A percentile compares a stretch with the other conserved stretches of the same genome.
Evolutionary conservation across 2,113 vertebrate species (phyloP).

Genomic region (Oryzias javanicus): DNA sequence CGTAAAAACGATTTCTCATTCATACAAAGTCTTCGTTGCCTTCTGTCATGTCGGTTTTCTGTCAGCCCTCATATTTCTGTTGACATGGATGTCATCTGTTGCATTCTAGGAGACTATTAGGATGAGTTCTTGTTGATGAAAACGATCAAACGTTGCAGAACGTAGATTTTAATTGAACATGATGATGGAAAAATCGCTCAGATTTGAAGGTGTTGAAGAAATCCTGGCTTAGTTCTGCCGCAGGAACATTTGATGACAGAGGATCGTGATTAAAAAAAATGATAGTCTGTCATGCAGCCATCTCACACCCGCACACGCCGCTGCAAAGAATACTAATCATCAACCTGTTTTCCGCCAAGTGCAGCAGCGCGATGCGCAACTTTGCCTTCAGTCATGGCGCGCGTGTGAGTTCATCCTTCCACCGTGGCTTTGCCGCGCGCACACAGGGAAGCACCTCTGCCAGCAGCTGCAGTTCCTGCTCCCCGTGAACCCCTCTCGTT

Average conservation of each 20-base stretch:
- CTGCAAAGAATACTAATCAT: constrained; percentile 64
- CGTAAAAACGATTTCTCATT: no score
- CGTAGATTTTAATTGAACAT: no score
- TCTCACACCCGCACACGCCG: constrained; percentile 14
- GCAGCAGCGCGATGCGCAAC: constrained; percentile 59
- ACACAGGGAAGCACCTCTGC: constrained; percentile 2
- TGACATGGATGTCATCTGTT: no score
- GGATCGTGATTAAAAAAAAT: constrained; percentile 20
- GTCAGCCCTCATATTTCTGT: no score
- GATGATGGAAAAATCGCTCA: not conserved
- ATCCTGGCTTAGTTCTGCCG: constrained; percentile 1
- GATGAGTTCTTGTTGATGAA: no score
- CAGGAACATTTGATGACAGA: constrained; percentile 11
- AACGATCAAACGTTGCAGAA: no score
- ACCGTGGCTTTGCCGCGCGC: constrained; percentile 9
- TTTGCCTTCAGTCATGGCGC: constrained; percentile 26
- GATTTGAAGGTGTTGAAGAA: constrained; percentile 5
- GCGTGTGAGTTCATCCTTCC: constrained; percentile 8
- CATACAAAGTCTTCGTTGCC: no score
- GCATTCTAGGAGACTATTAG: no score
- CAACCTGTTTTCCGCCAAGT: constrained; percentile 66
- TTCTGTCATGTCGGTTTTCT: no score
- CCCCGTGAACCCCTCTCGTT: no score
- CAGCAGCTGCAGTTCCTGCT: no score
- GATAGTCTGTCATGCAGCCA: constrained; percentile 29